Conservation (phyloP, 2,888 invertebrate species). For the Leptinotarsa peninsularis region DNA sequence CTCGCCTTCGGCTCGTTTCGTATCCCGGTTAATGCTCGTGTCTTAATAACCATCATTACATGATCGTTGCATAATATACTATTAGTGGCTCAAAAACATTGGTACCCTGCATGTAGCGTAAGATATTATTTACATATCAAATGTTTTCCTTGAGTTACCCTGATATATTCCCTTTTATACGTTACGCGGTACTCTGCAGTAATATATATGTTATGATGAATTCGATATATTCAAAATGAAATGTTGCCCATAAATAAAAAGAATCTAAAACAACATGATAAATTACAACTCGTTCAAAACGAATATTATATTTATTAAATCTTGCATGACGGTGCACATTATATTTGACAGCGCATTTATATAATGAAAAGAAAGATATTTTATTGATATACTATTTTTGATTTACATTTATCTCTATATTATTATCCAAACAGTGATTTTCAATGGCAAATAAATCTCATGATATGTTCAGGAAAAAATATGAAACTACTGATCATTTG, state of each 20-base stretch:
- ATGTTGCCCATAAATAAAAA: neutral
- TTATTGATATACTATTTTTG: constrained; percentile 5
- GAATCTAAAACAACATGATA: constrained; percentile 9
- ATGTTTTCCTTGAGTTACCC: neutral
- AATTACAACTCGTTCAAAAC: constrained; percentile 2
- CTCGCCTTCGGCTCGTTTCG: no score
- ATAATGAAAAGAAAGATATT: neutral
- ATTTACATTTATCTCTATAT: neutral
- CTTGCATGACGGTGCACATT: constrained; percentile 16
- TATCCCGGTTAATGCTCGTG: no score
- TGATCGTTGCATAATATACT: no score
- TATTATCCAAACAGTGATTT: neutral
- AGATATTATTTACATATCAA: no score
- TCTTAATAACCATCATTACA: no score
- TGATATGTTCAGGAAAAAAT: no score
- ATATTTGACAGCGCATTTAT: constrained; percentile 8
- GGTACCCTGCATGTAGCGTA: no score
- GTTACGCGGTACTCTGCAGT: neutral
- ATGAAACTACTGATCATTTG: no score
- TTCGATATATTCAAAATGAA: neutral
- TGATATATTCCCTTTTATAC: neutral
- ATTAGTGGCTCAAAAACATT: no score
- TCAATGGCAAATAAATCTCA: no score
- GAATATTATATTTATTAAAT: constrained; percentile 9
- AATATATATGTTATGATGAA: neutral